These are phyloP conservation scores for Magallana angulata DNA, from an alignment of 1,140 invertebrate genomes.

Conservation along the genomic window DNA sequence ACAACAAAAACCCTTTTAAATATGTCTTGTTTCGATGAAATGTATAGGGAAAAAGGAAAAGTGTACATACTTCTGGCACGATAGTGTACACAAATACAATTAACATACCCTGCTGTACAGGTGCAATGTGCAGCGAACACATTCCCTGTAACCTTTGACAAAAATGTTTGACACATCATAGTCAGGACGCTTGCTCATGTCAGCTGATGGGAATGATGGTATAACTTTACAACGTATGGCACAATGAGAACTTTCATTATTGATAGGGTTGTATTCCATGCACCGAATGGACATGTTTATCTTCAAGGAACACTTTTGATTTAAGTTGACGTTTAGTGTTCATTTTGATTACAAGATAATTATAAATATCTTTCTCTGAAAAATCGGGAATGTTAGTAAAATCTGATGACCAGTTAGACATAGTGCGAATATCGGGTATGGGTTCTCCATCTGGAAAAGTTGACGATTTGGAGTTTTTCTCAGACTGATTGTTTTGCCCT, in stretches of 20 bases:
- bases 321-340: conserved; percentile 43
- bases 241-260: conserved; percentile 40
- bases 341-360: conserved; percentile 53
- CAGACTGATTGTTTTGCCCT: background rate
- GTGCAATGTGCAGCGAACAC: conserved; percentile 51
- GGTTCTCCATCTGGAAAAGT: conserved; percentile 45
- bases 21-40: too few species aligned
- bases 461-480: background rate
- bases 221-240: conserved; percentile 48
- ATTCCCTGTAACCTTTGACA: conserved; percentile 45
- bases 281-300: conserved; percentile 49
- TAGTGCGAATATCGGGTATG: conserved; percentile 37
- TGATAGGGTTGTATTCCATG: background rate
- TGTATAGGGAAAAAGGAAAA: too few species aligned
- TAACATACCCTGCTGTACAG: conserved; percentile 15
- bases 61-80: too few species aligned
- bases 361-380: conserved; percentile 51
- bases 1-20: too few species aligned
- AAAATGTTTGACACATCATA: conserved; percentile 33
- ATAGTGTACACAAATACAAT: too few species aligned
- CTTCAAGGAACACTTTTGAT: conserved; percentile 47
- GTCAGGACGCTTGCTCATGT: background rate
- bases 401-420: conserved; percentile 37
- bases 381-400: conserved; percentile 40
- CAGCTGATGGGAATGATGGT: conserved; percentile 42